Evolutionary conservation across 2,113 vertebrate genomes (phyloP), one percentile per base, ranked within the genome.

Genomic region (Thymallus thymallus): DNA sequence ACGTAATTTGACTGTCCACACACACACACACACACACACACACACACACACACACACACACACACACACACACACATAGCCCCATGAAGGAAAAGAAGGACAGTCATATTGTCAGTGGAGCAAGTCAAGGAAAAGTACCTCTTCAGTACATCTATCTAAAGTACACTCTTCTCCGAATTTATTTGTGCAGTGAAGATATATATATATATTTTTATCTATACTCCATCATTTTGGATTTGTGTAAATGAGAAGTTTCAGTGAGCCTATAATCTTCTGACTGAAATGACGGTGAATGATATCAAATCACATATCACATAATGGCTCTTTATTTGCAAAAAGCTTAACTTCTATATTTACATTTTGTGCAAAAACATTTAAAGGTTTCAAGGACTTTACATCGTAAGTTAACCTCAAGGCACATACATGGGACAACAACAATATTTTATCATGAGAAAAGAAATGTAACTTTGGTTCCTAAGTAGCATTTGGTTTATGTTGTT

Each of bases 321-420:
- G 91, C 90, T 93, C 85, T 90, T 94, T 94, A 91, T 94, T 94
- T 91, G 86, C 83, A 88, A 93, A 93, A 92, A 90, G 87, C 89
- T 91, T 91, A 87, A 92, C 85, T 88, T 91, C 85, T 90, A 88
- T 94, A 93, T 93, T 90, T 93, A 94, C 92, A 93, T 90, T 91
- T 92, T 94, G 92, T 93, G 93, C 92, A 94, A 94, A 92, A 93
- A 93, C 92, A 92, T 92, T 93, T 92, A 92, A 92, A 90, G 91
- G 93, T 66, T 92, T 93, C 87, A 92, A 92, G 90, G 91, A 93
- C 91, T 92, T 92, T 92, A 94, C 92, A 93, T 92, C 93, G 92
- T 94, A 92, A 92, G 88, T 93, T 92, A 82, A 92, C 91, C 91
- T 94, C 91, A 94, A 94, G 93, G 93, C 93, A 94, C 93, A 89